Base-by-base conservation (phyloP, 2,888 invertebrate species). In the Diplolepis rosae region DNA sequence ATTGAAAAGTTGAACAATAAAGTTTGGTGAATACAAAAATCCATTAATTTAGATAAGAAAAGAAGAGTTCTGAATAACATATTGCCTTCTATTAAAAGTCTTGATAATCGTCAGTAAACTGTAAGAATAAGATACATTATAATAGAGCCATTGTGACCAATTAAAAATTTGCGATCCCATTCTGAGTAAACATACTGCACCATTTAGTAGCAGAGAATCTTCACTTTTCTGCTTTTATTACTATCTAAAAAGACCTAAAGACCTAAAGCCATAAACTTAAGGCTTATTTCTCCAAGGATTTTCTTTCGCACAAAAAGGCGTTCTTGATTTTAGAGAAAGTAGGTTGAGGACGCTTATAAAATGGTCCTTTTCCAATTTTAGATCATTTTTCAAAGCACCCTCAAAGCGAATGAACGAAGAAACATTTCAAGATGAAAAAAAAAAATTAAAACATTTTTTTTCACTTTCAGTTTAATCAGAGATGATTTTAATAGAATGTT, bases 291-390 rank as follows among this genome's bases (percentile, higher is more conserved):
- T 39, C 35, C 6, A 24, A 22, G 24, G 22, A 24, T 61, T 56
- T 61, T n/a, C 13, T 39, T 35, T 24, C 24, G 1, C 7, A 39
- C 39, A 24, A n/a, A 39, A 39, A 61, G n/a, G n/a, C 18, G 39
- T 15, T 61, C 35, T 61, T 61, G 39, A 61, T 61, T 39, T 39
- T 39, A 24, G 39, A 24, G n/a, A 32, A 61, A 61, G 22, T 61
- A 24, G 61, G 61, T 61, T 61, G 61, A 61, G 61, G 61, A 61
- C 24, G 27, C 54, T 54, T n/a, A 35, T 24, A 61, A 39, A 61
- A 27, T 52, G 27, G 7, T 52, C 6, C 52, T 13, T 52, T 28
- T 52, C 2, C 9, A 39, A 39, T 39, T 28, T 28, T 51, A 7
- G n/a, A n/a, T n/a, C 2, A 39, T 3, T 39, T 39, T 39, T 13